phyloP scores from a whole-genome alignment of 2,888 invertebrate species.

The Caradrina kadenii region DNA sequence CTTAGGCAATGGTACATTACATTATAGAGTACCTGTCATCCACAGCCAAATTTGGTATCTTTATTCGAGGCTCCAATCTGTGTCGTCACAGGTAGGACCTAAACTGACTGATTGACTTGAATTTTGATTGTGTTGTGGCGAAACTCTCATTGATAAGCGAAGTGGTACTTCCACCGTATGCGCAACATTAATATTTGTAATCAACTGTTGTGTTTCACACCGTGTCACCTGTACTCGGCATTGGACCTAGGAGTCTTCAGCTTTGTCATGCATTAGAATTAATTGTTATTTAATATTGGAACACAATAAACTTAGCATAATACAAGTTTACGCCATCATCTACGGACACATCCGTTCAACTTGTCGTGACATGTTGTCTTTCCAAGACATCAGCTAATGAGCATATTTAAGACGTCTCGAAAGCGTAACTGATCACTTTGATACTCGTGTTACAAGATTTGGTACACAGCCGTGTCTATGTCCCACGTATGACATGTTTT shows the following conservation, averaged over 20 bases:
- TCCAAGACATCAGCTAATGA: conserved; percentile 41
- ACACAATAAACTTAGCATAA: not conserved
- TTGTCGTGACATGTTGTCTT: conserved; percentile 21
- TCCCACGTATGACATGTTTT: conserved; percentile 24
- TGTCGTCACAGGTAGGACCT: conserved; percentile 34
- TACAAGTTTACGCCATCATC: not conserved
- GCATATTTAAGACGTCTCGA: conserved; percentile 38
- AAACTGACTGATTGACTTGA: conserved; percentile 30
- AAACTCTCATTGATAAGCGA: conserved; percentile 49
- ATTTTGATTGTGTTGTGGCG: conserved; percentile 42
- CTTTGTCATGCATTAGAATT: not conserved
- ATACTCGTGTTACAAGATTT: conserved; percentile 54
- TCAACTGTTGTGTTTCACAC: conserved; percentile 19
- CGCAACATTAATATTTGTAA: conserved; percentile 26
- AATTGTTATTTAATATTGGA: no score
- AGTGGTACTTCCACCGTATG: not conserved
- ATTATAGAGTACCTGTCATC: conserved; percentile 35
- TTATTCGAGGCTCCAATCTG: conserved; percentile 13
- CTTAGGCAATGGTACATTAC: conserved; percentile 23
- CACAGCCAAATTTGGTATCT: conserved; percentile 8
- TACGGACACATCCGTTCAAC: not conserved
- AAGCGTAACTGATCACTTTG: conserved; percentile 52
- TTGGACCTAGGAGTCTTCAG: not conserved
- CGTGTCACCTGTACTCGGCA: no score
- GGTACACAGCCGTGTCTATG: conserved; percentile 35